phyloP scores from a whole-genome alignment of 1,140 invertebrate species.

The Drosophila sucinea region DNA sequence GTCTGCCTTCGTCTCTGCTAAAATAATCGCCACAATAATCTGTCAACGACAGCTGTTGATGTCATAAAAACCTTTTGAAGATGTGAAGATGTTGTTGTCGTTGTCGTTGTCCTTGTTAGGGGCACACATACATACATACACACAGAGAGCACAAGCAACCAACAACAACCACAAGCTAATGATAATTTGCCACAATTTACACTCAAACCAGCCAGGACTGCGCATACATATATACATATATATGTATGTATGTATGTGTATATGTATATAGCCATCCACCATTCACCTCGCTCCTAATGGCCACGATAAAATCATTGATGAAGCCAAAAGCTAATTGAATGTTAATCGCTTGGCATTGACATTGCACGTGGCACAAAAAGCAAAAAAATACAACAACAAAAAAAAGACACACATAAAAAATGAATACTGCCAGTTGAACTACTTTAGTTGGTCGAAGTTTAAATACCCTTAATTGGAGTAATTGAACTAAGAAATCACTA shows the following conservation, averaged over 20 bases:
- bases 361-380: slow-evolving; percentile 63
- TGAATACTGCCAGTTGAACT: not conserved
- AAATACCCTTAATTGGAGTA: not conserved
- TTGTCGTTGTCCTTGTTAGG: slow-evolving; percentile 40
- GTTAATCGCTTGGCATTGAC: slow-evolving; percentile 81
- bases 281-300: slow-evolving; percentile 46
- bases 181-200: slow-evolving; percentile 83
- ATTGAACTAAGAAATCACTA: too few relatives aligned
- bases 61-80: slow-evolving; percentile 83
- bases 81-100: slow-evolving; percentile 65
- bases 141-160: slow-evolving; percentile 5
- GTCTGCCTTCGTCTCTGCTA: slow-evolving; percentile 53
- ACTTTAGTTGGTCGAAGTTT: not conserved
- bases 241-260: too few relatives aligned
- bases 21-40: slow-evolving; percentile 83
- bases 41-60: slow-evolving; percentile 83
- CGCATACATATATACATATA: not conserved
- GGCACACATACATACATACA: slow-evolving; percentile 25
- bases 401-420: slow-evolving; percentile 4
- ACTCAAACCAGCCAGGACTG: slow-evolving; percentile 56
- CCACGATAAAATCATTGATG: slow-evolving; percentile 82
- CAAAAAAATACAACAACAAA: not conserved
- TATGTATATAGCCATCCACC: not conserved
- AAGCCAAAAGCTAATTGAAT: slow-evolving; percentile 81
- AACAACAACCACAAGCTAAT: slow-evolving; percentile 64